Evolutionary conservation across 2,797 vertebrate species (phyloP), one percentile per base, ranked within the genome.

Genomic region (Chaunax sp.): DNA sequence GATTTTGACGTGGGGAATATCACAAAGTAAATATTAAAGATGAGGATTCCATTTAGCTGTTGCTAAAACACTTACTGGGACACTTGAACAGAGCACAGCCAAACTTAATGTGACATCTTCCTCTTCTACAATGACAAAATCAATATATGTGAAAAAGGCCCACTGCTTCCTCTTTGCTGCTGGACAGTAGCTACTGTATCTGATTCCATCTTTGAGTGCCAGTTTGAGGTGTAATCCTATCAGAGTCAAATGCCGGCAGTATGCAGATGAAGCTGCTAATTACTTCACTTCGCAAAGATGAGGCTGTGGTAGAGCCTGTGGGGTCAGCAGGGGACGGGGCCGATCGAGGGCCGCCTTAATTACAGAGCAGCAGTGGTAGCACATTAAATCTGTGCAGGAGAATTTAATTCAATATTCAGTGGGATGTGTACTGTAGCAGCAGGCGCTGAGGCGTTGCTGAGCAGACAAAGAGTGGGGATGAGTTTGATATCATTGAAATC

Each of bases 171-270:
- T 56, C 18, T n/a, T 49, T 1, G 67, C 33, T 41, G 54, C 45
- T 30, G 49, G 51, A 57, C 56, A 45, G 22, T 9, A 18, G 30
- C 62, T 6, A 13, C 35, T 16, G 43, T n/a, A 3, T n/a, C 30
- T 33, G 28, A 30, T 22, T 58, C 65, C 52, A 22, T 15, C 51
- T 60, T 5, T 44, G 33, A 69, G 57, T 2, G 54, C 54, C 57
- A 57, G 67, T 78, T 58, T 60, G 59, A 56, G 66, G 47, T 74
- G 56, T 82, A 87, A 87, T 87, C 81, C 72, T 62, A 68, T 76
- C 75, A 72, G 78, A 77, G 85, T 82, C 75, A 86, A 85, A 89
- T 79, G 85, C 85, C 86, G 84, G 77, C 18, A 54, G 51, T 64
- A 55, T 33, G 57, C 72, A 28, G 59, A 72, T 87, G 74, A 78